Conservation (phyloP, 2,888 invertebrate species). For the Mechanitis messenoides region DNA sequence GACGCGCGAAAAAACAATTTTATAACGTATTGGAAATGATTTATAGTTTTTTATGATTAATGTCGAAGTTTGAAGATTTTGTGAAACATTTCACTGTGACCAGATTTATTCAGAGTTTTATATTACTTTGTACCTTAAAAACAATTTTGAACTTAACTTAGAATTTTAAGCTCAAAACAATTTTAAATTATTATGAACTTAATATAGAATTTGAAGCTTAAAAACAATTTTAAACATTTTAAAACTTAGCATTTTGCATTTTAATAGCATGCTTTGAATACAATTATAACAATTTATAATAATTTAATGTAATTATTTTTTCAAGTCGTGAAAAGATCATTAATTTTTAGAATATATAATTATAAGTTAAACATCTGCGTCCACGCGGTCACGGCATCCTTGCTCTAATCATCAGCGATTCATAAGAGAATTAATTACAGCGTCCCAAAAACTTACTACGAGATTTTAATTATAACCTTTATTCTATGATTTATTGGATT, state of each 20-base stretch:
- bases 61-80: slow-evolving; percentile 41
- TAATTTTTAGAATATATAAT: slow-evolving; percentile 55
- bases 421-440: slow-evolving; percentile 74
- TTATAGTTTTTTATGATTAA: slow-evolving; percentile 56
- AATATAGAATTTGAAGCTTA: no score
- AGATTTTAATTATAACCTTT: slow-evolving; percentile 68
- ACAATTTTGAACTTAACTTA: no score
- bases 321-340: slow-evolving; percentile 60
- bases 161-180: no score
- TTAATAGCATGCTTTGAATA: slow-evolving; percentile 16
- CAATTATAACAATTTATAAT: slow-evolving; percentile 23
- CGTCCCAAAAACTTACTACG: slow-evolving; percentile 61
- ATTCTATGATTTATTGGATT: slow-evolving; percentile 63
- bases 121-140: no score
- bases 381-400: slow-evolving; percentile 54
- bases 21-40: slow-evolving; percentile 60
- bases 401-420: slow-evolving; percentile 69
- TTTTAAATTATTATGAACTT: no score
- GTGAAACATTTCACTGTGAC: slow-evolving; percentile 7
- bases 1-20: slow-evolving; percentile 74
- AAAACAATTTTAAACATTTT: no score
- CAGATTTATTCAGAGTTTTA: background rate
- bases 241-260: slow-evolving; percentile 9
- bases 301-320: slow-evolving; percentile 27
- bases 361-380: slow-evolving; percentile 70